A percentile compares a stretch with the other conserved stretches of the same genome.
phyloP scores from a whole-genome alignment of 1,140 invertebrate species.

The Armadillidium nasatum region DNA sequence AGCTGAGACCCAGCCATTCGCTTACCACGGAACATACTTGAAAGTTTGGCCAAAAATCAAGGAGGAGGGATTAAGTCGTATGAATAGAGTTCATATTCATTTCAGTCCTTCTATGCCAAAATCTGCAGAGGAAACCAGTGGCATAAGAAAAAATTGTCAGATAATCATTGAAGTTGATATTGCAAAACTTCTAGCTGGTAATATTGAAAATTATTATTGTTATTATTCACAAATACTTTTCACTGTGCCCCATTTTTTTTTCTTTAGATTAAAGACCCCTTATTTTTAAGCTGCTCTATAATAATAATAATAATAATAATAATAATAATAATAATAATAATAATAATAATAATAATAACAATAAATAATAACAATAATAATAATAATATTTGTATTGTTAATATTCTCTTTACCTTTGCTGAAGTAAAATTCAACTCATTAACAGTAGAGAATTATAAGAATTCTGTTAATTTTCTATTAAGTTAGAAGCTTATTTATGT shows the following conservation, averaged over 20 bases:
- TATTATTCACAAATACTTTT: too few relatives aligned
- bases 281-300: too few relatives aligned
- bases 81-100: slow-evolving; percentile 12
- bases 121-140: neutral
- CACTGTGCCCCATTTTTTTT: too few relatives aligned
- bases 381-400: too few relatives aligned
- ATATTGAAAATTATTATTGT: too few relatives aligned
- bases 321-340: slow-evolving; percentile 7
- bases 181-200: neutral
- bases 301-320: slow-evolving; percentile 11
- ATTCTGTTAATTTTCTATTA: too few relatives aligned
- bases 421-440: too few relatives aligned
- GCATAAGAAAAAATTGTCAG: neutral
- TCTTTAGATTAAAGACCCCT: too few relatives aligned
- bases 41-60: neutral
- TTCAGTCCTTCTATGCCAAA: neutral
- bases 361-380: neutral
- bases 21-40: neutral
- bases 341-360: neutral
- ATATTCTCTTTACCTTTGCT: too few relatives aligned
- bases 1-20: neutral
- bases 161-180: slow-evolving; percentile 1
- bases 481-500: too few relatives aligned
- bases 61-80: neutral
- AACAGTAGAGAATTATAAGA: too few relatives aligned